phyloP scores from a whole-genome alignment of 2,113 vertebrate species.

The Microcebus ravelobensis region DNA sequence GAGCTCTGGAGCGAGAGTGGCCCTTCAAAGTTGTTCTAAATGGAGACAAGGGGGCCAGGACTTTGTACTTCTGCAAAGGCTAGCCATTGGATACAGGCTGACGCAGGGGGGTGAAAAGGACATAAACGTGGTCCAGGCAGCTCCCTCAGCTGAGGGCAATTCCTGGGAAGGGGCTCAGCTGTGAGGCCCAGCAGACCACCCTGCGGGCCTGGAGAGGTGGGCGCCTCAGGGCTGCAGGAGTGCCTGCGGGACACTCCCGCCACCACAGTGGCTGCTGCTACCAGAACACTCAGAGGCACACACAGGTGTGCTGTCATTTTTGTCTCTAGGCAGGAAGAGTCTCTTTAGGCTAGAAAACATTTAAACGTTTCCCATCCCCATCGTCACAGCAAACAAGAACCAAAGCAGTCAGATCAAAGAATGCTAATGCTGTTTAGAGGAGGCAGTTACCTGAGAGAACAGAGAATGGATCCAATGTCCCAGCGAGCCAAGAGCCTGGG shows the following conservation, averaged over 20 bases:
- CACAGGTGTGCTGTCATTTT: background rate
- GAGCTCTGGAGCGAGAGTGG: background rate
- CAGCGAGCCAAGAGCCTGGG: background rate
- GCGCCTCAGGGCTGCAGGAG: background rate
- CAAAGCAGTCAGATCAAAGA: background rate
- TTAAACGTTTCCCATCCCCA: background rate
- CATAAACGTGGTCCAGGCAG: background rate
- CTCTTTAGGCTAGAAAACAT: background rate
- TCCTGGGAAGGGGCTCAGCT: background rate
- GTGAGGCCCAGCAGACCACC: background rate
- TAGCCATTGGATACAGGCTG: background rate
- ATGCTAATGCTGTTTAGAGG: background rate
- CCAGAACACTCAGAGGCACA: background rate
- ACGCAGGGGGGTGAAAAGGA: accelerated
- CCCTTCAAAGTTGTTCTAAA: background rate
- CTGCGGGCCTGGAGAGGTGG: accelerated
- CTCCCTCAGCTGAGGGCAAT: too few relatives aligned
- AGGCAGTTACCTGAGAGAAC: background rate
- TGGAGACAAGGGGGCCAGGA: background rate
- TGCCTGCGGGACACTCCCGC: accelerated
- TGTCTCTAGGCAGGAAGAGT: background rate
- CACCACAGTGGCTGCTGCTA: accelerated
- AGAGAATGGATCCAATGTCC: background rate
- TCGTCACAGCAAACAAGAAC: background rate
- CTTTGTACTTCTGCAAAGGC: background rate